Base-by-base conservation (phyloP, 2,113 vertebrate genomes). In the Syngnathoides biaculeatus region DNA sequence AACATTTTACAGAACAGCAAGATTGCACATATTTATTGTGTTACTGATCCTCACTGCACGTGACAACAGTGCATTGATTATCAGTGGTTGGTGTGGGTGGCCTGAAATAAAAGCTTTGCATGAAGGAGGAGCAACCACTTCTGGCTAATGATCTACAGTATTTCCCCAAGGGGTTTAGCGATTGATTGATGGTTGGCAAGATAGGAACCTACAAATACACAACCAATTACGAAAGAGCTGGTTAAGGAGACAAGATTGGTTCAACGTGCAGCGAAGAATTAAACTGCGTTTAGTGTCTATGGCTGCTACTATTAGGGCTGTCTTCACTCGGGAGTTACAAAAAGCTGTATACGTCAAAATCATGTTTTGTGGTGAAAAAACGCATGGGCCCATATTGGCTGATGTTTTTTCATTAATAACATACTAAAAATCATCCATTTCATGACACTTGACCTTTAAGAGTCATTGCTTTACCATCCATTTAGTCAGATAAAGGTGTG, bases 171-270 rank as follows among this genome's bases (percentile, higher is more conserved):
- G 68, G 74, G 82, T 40, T 62, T 17, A n/a, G 47, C 9, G 2
- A 71, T 57, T 53, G 68, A 65, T 50, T 24, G 64, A 83, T 73
- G 71, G 72, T 70, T 69, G 62, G 26, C 59, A 66, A 53, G 53
- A 52, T 20, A 68, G 38, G 10, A 15, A 35, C 4, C 17, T 3
- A 3, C 55, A 71, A 53, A 79, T 64, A 79, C 42, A 72, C 70
- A 66, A 63, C 53, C 77, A 81, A 83, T 87, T 88, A 86, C 68
- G 63, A 71, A 64, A 60, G 4, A 75, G 70, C 72, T 20, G 38
- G 48, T 57, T n/a, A 73, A 68, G 38, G 38, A 59, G 70, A 85
- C 66, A 67, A 55, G 63, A 53, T 24, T 60, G 63, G 72, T 85
- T 82, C 67, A 80, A 84, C 64, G 58, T 30, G 9, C 12, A 24